Evolutionary conservation across 92 coral and sea anemone genomes (phyloP).

Genomic region (Porites rus): DNA sequence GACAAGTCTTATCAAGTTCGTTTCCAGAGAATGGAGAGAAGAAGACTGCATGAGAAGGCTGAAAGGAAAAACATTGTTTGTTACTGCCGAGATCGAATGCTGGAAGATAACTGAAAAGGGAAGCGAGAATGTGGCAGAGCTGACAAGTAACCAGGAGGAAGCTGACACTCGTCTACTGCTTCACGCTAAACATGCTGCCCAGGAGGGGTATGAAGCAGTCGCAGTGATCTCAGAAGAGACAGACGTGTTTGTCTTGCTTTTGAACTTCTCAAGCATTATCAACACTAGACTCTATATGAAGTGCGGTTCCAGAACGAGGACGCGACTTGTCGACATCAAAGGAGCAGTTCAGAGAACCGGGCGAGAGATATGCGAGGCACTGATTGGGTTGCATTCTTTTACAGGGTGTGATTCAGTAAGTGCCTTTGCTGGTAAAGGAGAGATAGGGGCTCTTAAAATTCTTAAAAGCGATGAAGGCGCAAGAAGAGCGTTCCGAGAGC

Average conservation of each 20-base stretch:
- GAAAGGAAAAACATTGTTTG: constrained; percentile 15
- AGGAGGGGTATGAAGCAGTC: not conserved
- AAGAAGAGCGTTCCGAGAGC: constrained; percentile 24
- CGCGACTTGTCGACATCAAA: constrained; percentile 3
- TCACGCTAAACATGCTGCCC: constrained; percentile 7
- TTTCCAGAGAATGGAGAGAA: constrained; percentile 9
- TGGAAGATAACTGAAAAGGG: constrained; percentile 2
- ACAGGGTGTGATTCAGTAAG: constrained; percentile 1
- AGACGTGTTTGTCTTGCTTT: constrained; percentile 15
- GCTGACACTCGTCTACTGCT: constrained; percentile 1
- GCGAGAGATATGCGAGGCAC: constrained; percentile 22
- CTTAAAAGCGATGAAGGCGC: not conserved
- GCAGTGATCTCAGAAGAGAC: not conserved
- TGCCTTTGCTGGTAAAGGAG: constrained; percentile 21
- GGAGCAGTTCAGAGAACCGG: not conserved
- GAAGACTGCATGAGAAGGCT: constrained; percentile 4
- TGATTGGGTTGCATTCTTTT: constrained; percentile 10
- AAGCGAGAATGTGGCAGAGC: not conserved
- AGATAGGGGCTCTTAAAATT: constrained; percentile 11
- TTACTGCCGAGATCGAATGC: constrained; percentile 1
- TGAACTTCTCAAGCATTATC: not conserved
- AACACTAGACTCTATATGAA: no score
- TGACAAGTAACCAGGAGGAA: constrained; percentile 6
- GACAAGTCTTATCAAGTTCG: constrained; percentile 15
- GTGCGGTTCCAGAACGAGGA: not conserved